Evolutionary conservation across 2,888 invertebrate species (phyloP).

Genomic region (Caenorhabditis doughertyi): DNA sequence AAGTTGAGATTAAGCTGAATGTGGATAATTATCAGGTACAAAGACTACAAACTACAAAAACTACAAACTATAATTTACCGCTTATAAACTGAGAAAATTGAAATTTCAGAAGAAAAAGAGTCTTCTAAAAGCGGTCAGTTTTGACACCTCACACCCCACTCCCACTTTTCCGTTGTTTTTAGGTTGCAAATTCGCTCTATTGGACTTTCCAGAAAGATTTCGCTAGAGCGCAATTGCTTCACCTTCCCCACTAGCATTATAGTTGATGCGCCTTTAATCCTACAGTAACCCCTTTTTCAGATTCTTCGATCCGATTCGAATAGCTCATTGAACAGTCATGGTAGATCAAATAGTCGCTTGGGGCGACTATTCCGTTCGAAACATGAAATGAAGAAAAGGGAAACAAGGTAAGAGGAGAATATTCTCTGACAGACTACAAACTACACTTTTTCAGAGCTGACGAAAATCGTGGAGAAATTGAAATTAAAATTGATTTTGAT

Average conservation of each 20-base stretch:
- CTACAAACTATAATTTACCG: not conserved
- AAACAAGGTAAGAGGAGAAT: slow-evolving; percentile 30
- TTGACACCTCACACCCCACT: not conserved
- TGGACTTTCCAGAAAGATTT: not conserved
- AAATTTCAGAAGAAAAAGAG: slow-evolving; percentile 4
- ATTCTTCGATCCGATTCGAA: slow-evolving; percentile 68
- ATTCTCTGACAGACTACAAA: no score
- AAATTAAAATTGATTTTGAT: slow-evolving; percentile 69
- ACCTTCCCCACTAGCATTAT: not conserved
- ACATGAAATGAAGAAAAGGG: slow-evolving; percentile 66
- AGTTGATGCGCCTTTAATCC: not conserved
- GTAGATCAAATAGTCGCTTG: slow-evolving; percentile 64
- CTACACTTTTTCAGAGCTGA: slow-evolving; percentile 72
- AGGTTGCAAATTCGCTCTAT: not conserved
- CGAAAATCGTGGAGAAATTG: slow-evolving; percentile 71
- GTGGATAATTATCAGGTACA: slow-evolving; percentile 62
- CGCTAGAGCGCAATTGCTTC: not conserved
- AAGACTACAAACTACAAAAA: not conserved
- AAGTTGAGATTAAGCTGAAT: slow-evolving; percentile 68
- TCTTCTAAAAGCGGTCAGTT: slow-evolving; percentile 1
- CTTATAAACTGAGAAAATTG: no score
- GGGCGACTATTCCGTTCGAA: slow-evolving; percentile 68
- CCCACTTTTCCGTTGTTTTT: not conserved
- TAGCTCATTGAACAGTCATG: slow-evolving; percentile 63
- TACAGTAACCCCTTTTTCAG: slow-evolving; percentile 40